Percentiles rank a stretch among this genome's conserved stretches.
phyloP scores from a whole-genome alignment of 2,888 invertebrate species.

The Panopea generosa region DNA sequence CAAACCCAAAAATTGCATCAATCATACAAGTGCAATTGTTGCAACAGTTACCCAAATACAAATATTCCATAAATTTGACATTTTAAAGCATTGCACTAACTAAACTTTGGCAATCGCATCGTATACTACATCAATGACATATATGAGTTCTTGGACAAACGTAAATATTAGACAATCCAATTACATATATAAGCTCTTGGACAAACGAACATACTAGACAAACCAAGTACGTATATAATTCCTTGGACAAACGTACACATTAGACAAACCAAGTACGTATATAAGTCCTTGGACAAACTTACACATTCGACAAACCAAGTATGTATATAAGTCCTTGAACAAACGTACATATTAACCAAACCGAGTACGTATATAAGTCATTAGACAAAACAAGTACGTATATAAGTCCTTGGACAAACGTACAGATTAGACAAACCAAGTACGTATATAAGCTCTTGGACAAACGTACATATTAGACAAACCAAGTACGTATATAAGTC shows the following conservation, averaged over 20 bases:
- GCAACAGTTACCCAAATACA: too few species aligned
- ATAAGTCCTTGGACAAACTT: neutral
- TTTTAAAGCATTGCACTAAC: too few species aligned
- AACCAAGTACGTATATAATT: neutral
- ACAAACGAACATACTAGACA: slow-evolving; percentile 1
- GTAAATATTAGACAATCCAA: neutral
- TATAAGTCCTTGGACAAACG: neutral
- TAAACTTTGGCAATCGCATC: too few species aligned
- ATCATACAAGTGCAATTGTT: too few species aligned
- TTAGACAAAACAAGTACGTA: neutral
- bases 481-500: neutral
- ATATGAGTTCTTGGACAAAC: neutral
- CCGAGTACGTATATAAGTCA: neutral
- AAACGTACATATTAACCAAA: neutral
- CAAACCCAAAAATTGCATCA: too few species aligned
- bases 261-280: neutral
- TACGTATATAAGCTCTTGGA: neutral
- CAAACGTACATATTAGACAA: neutral
- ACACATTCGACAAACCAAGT: neutral
- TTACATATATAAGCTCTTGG: neutral
- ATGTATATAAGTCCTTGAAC: neutral
- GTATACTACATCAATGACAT: too few species aligned
- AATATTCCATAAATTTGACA: too few species aligned
- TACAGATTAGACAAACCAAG: neutral
- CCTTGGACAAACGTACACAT: neutral